phyloP scores from a whole-genome alignment of 64 coral and sea anemone species.

The Orbicella faveolata region DNA sequence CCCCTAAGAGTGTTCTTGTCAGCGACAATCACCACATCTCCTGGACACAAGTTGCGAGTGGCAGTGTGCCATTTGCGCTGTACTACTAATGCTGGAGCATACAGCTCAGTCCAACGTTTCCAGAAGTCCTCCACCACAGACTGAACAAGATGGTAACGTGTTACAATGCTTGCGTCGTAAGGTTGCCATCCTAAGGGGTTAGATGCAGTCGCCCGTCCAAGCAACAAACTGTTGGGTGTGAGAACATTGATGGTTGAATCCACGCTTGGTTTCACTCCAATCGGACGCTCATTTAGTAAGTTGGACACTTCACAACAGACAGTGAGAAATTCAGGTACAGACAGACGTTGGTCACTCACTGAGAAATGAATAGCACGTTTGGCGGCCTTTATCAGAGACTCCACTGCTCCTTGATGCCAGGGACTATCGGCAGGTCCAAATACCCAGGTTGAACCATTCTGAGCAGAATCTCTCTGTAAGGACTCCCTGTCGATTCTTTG shows the following conservation, averaged over 20 bases:
- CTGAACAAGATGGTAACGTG: constrained; percentile 65
- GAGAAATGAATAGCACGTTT: constrained; percentile 78
- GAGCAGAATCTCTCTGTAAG: constrained; percentile 31
- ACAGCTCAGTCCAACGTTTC: constrained; percentile 76
- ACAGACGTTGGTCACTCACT: constrained; percentile 66
- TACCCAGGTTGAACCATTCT: constrained; percentile 62
- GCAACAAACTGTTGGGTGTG: constrained; percentile 64
- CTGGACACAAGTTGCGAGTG: constrained; percentile 49
- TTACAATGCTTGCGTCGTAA: not conserved
- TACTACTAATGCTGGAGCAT: constrained; percentile 54
- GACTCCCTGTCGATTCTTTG: constrained; percentile 48
- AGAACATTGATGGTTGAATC: constrained; percentile 68
- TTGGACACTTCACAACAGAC: constrained; percentile 68
- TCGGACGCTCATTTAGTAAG: constrained; percentile 73
- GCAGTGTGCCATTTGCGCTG: constrained; percentile 58
- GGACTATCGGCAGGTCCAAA: constrained; percentile 81
- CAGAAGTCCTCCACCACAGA: constrained; percentile 54
- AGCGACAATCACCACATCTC: constrained; percentile 74
- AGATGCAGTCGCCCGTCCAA: constrained; percentile 54
- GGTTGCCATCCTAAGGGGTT: constrained; percentile 80
- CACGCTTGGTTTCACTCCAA: constrained; percentile 37
- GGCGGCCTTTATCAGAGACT: constrained; percentile 64
- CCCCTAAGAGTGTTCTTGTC: constrained; percentile 73
- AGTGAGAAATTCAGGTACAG: constrained; percentile 60
- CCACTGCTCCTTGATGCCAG: constrained; percentile 82